Evolutionary conservation across 2,797 vertebrate genomes (phyloP).

Genomic region (Pteronotus mesoamericanus): DNA sequence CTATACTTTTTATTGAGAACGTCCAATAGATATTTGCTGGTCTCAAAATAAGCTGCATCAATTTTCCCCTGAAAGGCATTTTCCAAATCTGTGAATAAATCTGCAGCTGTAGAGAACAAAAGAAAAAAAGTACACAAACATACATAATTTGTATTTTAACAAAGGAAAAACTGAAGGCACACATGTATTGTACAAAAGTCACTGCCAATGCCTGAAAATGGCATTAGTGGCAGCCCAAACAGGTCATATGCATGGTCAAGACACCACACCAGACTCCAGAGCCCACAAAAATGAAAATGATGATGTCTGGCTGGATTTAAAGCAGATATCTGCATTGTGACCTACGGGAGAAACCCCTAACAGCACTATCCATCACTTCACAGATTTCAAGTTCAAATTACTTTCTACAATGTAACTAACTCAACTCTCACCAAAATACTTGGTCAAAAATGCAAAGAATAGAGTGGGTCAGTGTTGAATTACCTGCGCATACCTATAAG

Average conservation of each 20-base stretch:
- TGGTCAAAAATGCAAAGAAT: neutral
- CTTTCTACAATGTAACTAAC: neutral
- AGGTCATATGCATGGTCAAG: neutral
- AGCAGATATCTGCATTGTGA: neutral
- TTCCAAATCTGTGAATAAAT: constrained; percentile 95
- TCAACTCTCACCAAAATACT: neutral
- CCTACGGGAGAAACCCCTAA: fast-evolving
- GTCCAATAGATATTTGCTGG: constrained; percentile 95
- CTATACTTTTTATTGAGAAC: constrained; percentile 96
- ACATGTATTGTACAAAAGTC: fast-evolving
- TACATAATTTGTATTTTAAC: neutral
- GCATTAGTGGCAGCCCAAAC: neutral
- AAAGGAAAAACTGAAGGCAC: neutral
- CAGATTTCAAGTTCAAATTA: neutral
- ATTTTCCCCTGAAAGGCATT: constrained; percentile 97
- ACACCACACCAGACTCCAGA: neutral
- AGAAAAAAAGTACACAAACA: neutral
- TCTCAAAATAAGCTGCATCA: constrained; percentile 96
- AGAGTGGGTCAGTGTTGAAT: neutral
- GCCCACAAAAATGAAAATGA: neutral
- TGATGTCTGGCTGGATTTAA: neutral
- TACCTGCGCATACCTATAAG: neutral
- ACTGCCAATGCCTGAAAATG: neutral
- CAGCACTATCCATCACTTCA: neutral
- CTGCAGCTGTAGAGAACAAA: constrained; percentile 84